These are phyloP conservation scores for Spheniscus humboldti DNA, from an alignment of 2,797 vertebrate genomes.

Conservation along the genomic window DNA sequence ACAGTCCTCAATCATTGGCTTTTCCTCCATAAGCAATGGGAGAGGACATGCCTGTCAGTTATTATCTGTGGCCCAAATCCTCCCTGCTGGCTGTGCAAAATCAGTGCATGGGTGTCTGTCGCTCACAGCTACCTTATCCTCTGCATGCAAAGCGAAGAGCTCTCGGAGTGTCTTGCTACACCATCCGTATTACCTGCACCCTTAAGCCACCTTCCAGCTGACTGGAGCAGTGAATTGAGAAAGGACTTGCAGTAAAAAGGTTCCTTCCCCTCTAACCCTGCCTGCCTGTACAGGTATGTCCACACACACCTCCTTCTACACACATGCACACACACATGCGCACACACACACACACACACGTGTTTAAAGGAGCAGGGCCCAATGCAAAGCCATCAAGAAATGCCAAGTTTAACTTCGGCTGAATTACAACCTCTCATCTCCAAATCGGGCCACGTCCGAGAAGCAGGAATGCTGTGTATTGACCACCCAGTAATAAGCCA, in stretches of 20 bases:
- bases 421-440: background rate
- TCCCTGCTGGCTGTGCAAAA: background rate
- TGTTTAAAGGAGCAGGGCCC: background rate
- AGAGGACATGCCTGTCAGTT: background rate
- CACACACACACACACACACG: fast-evolving
- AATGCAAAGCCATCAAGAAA: background rate
- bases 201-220: background rate
- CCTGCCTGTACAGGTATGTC: background rate
- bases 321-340: fast-evolving
- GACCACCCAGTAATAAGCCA: background rate
- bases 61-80: background rate
- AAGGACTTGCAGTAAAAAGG: background rate
- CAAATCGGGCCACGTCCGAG: background rate
- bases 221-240: background rate
- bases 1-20: fast-evolving
- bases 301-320: background rate
- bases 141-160: background rate
- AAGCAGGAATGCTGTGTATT: background rate
- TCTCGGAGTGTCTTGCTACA: fast-evolving
- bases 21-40: background rate
- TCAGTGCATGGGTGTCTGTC: background rate
- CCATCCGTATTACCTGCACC: background rate
- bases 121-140: background rate
- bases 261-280: background rate
- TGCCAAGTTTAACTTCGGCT: background rate